phyloP scores from a whole-genome alignment of 2,888 invertebrate genomes.

The Hirtodrosophila duncani region DNA sequence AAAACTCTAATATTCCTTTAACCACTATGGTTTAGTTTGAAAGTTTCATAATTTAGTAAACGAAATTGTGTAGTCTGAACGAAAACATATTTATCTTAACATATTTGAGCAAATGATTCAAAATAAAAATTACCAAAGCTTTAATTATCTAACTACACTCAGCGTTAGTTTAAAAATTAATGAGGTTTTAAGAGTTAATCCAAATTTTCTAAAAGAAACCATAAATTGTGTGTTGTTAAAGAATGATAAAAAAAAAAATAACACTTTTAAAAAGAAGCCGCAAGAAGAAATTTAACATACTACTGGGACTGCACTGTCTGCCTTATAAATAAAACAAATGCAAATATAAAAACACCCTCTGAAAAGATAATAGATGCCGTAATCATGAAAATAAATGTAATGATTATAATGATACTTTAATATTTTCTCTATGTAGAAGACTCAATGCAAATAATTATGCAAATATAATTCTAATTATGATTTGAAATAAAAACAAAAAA shows the following conservation, averaged over 20 bases:
- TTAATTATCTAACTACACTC: constrained; percentile 61
- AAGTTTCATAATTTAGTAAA: constrained; percentile 38
- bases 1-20: constrained; percentile 44
- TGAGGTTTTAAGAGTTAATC: neutral
- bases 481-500: constrained; percentile 46
- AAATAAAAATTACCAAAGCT: constrained; percentile 46
- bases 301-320: constrained; percentile 64
- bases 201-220: constrained; percentile 19
- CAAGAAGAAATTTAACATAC: constrained; percentile 26
- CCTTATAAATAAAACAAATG: constrained; percentile 46
- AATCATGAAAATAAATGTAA: constrained; percentile 27
- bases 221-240: no score
- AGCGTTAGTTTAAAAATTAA: constrained; percentile 41
- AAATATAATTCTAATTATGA: constrained; percentile 43
- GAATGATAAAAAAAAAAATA: constrained; percentile 1
- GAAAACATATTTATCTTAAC: constrained; percentile 56
- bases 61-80: constrained; percentile 56
- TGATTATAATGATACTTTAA: constrained; percentile 44
- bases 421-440: constrained; percentile 52
- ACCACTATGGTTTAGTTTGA: constrained; percentile 25
- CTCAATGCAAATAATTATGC: constrained; percentile 32
- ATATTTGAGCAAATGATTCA: constrained; percentile 49
- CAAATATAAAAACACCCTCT: constrained; percentile 7
- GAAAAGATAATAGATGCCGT: constrained; percentile 6
- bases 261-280: constrained; percentile 5